Base-by-base conservation (phyloP, 2,113 vertebrate species). In the Eptesicus fuscus region DNA sequence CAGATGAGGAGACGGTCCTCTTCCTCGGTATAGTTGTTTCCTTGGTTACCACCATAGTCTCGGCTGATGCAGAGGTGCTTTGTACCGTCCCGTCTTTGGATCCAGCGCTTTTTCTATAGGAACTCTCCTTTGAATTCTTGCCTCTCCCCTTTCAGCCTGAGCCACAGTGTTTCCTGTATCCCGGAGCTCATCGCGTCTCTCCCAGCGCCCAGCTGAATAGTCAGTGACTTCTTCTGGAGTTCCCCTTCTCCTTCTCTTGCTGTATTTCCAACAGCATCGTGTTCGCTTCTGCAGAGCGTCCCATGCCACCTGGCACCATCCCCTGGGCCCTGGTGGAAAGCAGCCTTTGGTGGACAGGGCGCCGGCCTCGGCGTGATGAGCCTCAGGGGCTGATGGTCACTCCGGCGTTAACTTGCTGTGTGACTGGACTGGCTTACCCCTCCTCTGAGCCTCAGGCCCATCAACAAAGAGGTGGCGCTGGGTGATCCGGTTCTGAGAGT, bases 371-470 rank as follows among this genome's bases (percentile, higher is more conserved):
- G 47, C 3, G 7, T 20, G 17, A 2, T 0, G 18, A 74, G 23
- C 37, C 59, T 20, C 10, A 0, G 30, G 61, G n/a, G 9, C 61
- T 5, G n/a, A 35, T 16, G 28, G 77, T 76, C 11, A 1, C 8
- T 2, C 17, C 28, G 11, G 25, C 18, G 0, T 9, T 47, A 17
- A 28, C 9, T 11, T 13, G 44, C 22, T 4, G 2, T 18, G 0
- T 16, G 42, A 16, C 79, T 7, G 2, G 42, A 16, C 79, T 7
- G 2, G 8, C 32, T 40, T 22, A 9, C 51, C 51, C 0, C 6
- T 37, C 18, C n/a, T 16, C n/a, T 17, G 8, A 32, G 20, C 25
- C 11, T 28, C 11, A 5, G 32, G 28, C 9, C 7, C 14, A 0
- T 4, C 4, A 25, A 47, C 9, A 22, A 12, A 35, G 44, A 16